Percentiles rank a stretch among this genome's conserved stretches.
Evolutionary conservation across 2,888 invertebrate genomes (phyloP).

Genomic region (Himalopsyche anomala): DNA sequence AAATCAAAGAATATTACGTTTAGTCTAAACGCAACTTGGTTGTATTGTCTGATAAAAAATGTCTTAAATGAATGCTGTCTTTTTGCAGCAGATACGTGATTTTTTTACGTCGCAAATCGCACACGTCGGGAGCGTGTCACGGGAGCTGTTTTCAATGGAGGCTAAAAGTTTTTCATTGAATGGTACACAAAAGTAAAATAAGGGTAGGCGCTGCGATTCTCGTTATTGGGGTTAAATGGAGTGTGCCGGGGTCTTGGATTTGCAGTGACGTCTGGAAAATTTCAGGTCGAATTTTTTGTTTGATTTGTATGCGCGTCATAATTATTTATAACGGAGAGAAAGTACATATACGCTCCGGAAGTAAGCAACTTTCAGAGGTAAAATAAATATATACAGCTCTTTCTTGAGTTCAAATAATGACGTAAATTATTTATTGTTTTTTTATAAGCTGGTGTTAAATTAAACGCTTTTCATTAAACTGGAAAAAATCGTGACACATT

Average conservation of each 20-base stretch:
- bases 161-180: constrained; percentile 42
- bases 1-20: too few relatives aligned
- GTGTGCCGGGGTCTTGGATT: constrained; percentile 17
- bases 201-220: constrained; percentile 20
- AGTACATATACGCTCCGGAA: too few relatives aligned
- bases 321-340: too few relatives aligned
- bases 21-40: not conserved
- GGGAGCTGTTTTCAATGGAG: constrained; percentile 16
- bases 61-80: not conserved
- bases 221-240: constrained; percentile 40
- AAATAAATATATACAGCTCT: too few relatives aligned
- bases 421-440: too few relatives aligned
- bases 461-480: too few relatives aligned
- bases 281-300: too few relatives aligned
- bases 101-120: not conserved
- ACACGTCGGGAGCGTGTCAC: constrained; percentile 29
- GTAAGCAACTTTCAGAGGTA: too few relatives aligned
- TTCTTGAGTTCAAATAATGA: too few relatives aligned
- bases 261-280: constrained; percentile 34
- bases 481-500: too few relatives aligned
- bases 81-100: not conserved
- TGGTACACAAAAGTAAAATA: constrained; percentile 34
- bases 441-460: too few relatives aligned
- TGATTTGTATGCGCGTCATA: too few relatives aligned
- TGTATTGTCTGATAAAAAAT: not conserved